Conservation (phyloP, 2,113 vertebrate genomes). For the Brienomyrus brachyistius region DNA sequence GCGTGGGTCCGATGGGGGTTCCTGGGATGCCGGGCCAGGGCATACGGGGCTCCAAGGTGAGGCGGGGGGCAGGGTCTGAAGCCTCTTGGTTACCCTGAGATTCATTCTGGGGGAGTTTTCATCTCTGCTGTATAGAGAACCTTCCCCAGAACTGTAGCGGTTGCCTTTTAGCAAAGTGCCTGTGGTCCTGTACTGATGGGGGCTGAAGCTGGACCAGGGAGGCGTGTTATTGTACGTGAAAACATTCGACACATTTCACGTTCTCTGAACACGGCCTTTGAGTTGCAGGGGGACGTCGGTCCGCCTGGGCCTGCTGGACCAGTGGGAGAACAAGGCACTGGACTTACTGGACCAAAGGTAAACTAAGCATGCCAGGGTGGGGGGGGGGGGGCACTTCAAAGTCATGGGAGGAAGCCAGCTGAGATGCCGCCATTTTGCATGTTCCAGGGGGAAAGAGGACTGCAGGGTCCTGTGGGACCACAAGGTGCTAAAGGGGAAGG, state of each 20-base stretch:
- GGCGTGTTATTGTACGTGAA: neutral
- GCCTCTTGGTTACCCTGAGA: neutral
- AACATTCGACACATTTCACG: neutral
- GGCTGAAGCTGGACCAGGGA: neutral
- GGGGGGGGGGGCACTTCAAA: neutral
- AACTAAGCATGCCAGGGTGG: conserved; percentile 15
- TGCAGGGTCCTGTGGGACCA: conserved; percentile 56
- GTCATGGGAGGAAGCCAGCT: neutral
- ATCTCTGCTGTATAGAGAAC: neutral
- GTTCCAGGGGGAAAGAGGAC: conserved; percentile 68
- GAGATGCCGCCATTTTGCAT: neutral
- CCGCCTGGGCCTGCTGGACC: conserved; percentile 61
- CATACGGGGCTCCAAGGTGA: conserved; percentile 56
- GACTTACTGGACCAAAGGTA: conserved; percentile 66
- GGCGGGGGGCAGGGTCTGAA: neutral
- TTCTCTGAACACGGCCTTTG: neutral
- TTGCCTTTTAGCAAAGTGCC: neutral
- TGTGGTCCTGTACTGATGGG: neutral
- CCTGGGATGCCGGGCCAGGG: conserved; percentile 49
- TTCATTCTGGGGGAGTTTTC: neutral
- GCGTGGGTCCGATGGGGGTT: conserved; percentile 44
- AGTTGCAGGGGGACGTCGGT: conserved; percentile 68
- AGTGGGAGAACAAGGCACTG: conserved; percentile 60
- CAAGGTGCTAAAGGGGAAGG: conserved; percentile 67
- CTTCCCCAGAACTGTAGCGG: neutral